phyloP scores from a whole-genome alignment of 2,797 vertebrate genomes.

The Lateolabrax maculatus region DNA sequence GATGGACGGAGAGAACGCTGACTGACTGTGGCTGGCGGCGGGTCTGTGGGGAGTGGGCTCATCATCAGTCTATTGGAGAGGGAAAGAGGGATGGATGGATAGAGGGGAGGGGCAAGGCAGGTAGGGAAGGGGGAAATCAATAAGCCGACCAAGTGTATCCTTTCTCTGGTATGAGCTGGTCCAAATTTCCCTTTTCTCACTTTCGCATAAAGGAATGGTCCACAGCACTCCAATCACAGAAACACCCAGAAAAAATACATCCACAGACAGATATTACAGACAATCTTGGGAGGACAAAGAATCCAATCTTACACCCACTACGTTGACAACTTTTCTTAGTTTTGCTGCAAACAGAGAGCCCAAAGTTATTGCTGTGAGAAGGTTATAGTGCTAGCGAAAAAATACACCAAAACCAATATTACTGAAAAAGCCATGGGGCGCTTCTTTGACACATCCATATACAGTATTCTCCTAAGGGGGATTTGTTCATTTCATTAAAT shows the following conservation, averaged over 20 bases:
- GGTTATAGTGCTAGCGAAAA: constrained; percentile 32
- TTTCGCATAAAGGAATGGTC: constrained; percentile 53
- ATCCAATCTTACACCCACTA: constrained; percentile 54
- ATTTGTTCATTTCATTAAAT: constrained; percentile 57
- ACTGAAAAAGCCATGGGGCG: constrained; percentile 14
- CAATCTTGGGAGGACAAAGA: constrained; percentile 52
- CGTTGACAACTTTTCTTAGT: constrained; percentile 40
- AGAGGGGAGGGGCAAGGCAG: constrained; percentile 35
- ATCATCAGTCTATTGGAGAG: constrained; percentile 65
- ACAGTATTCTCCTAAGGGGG: constrained; percentile 20
- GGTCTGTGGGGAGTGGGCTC: constrained; percentile 74
- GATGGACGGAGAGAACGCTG: constrained; percentile 72
- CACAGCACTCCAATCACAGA: constrained; percentile 63
- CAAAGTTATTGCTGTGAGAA: constrained; percentile 42
- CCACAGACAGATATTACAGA: constrained; percentile 47
- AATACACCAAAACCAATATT: constrained; percentile 50
- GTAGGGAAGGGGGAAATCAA: constrained; percentile 77
- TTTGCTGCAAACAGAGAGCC: constrained; percentile 31
- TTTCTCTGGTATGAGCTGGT: constrained; percentile 61
- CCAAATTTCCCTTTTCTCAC: constrained; percentile 58
- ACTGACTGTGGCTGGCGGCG: constrained; percentile 61
- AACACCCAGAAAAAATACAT: constrained; percentile 35
- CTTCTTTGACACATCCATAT: constrained; percentile 20
- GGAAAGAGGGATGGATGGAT: constrained; percentile 56
- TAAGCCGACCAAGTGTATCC: constrained; percentile 71